Conservation (phyloP, 2,113 vertebrate genomes). For the Toxotes jaculatrix region DNA sequence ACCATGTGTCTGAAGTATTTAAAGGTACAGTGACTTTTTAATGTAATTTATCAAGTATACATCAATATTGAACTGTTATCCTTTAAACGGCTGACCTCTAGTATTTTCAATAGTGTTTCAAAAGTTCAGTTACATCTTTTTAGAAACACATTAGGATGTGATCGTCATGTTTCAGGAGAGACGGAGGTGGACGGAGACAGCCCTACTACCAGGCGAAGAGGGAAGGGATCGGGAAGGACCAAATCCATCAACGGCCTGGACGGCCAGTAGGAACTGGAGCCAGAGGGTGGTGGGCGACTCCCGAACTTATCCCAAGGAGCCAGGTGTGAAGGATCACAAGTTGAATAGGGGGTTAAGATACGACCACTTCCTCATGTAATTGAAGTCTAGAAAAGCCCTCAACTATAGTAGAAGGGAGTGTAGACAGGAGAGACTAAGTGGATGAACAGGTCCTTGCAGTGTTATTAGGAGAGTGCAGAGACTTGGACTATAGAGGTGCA, state of each 20-base stretch:
- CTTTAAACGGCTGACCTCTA: conserved; percentile 31
- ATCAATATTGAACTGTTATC: not conserved
- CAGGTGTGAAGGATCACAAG: conserved; percentile 43
- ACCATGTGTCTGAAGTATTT: conserved; percentile 54
- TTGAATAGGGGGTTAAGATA: conserved; percentile 28
- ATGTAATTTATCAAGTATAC: conserved; percentile 21
- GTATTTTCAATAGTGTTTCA: conserved; percentile 25
- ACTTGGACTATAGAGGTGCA: conserved; percentile 40
- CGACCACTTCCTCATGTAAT: conserved; percentile 48
- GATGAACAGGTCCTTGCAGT: conserved; percentile 60
- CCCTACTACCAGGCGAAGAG: conserved; percentile 62
- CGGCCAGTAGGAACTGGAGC: conserved; percentile 67
- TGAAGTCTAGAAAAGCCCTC: conserved; percentile 40
- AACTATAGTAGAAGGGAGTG: conserved; percentile 32
- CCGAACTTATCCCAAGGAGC: conserved; percentile 36
- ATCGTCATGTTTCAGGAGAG: conserved; percentile 64
- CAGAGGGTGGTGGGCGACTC: conserved; percentile 32
- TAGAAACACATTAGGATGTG: conserved; percentile 2
- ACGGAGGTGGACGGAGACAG: conserved; percentile 40
- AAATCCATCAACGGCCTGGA: conserved; percentile 77
- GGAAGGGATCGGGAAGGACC: conserved; percentile 52
- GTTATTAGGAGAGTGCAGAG: conserved; percentile 50
- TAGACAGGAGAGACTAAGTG: conserved; percentile 19
- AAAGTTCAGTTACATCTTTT: not conserved
- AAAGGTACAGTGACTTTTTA: conserved; percentile 70